These are phyloP conservation scores for Cremastinae sp. DNA, from an alignment of 2,888 invertebrate genomes.

Conservation along the genomic window DNA sequence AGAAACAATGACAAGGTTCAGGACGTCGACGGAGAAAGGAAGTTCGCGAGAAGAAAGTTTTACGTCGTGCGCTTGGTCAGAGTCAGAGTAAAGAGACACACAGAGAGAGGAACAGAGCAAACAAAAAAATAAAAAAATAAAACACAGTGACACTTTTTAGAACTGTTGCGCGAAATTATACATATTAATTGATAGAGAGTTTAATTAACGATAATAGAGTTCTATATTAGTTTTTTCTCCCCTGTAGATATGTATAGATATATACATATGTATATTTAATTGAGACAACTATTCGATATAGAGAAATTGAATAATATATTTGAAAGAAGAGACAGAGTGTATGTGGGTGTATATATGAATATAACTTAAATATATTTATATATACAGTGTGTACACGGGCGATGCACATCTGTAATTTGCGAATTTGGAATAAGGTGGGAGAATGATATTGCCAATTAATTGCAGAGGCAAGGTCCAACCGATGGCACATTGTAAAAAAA, in stretches of 20 bases:
- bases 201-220: conserved; percentile 78
- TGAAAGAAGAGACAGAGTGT: conserved; percentile 64
- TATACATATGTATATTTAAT: conserved; percentile 64
- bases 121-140: conserved; percentile 22
- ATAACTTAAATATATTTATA: conserved; percentile 45
- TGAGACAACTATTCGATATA: conserved; percentile 74
- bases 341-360: conserved; percentile 49
- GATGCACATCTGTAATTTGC: conserved; percentile 43
- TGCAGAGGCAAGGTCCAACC: conserved; percentile 13
- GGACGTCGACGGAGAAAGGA: not conserved
- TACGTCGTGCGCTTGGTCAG: not conserved
- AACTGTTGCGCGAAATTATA: conserved; percentile 75
- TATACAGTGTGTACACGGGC: conserved; percentile 50
- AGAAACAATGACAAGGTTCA: not conserved
- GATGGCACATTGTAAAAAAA: not conserved
- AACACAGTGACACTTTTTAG: conserved; percentile 71
- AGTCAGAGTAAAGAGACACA: conserved; percentile 1
- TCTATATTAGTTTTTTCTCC: conserved; percentile 78
- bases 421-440: conserved; percentile 19
- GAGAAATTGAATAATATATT: conserved; percentile 78
- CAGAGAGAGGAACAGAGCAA: not conserved
- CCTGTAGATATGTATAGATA: conserved; percentile 79
- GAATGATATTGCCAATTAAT: conserved; percentile 13
- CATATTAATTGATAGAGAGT: conserved; percentile 78
- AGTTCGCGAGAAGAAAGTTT: not conserved